Evolutionary conservation across 1,140 invertebrate species (phyloP), one percentile per base, ranked within the genome.

Genomic region (Micrasema minimum): DNA sequence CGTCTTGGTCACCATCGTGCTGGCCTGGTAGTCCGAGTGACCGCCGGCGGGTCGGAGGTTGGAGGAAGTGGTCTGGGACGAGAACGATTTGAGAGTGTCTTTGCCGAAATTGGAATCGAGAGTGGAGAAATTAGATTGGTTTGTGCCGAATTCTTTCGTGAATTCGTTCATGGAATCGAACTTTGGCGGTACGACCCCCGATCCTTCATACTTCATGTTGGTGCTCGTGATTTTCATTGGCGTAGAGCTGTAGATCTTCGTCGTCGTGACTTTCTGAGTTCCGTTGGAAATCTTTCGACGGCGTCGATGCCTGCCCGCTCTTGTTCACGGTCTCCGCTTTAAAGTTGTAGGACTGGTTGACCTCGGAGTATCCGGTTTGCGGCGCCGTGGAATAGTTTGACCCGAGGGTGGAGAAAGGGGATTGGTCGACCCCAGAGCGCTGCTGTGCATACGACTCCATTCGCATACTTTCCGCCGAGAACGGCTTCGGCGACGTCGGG

Each of bases 171-270:
- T 83, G 1, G 81, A 82, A 45, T 84, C 82, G 16, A 83, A 77
- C 64, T 80, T 80, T 1, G 81, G 81, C 23, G 57, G 22, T 1
- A 38, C 53, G 23, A 26, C 59, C 6, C 51, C 59, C 20, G 43
- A 38, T 11, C 50, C 70, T 62, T 84, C 82, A 72, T 84, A 85
- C 74, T 83, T 84, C 2, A 81, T 85, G 57, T 76, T 83, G 0
- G 83, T 85, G 37, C 78, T 82, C 0, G 83, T 85, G n/a, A 85
- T 71, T 64, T 83, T 84, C 1, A 85, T 82, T 0, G 83, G 83
- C 0, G 82, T 83, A 0, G 83, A 85, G 69, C 83, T 84, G 78
- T 85, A 85, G 4, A 85, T 83, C 66, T 84, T 85, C 0, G 83
- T 85, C 0, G 81, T 85, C 0, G 83, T 85, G 0, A 84, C 80